A percentile compares a stretch with the other conserved stretches of the same genome.
phyloP scores from a whole-genome alignment of 2,888 invertebrate genomes.

The Aplocera efformata region DNA sequence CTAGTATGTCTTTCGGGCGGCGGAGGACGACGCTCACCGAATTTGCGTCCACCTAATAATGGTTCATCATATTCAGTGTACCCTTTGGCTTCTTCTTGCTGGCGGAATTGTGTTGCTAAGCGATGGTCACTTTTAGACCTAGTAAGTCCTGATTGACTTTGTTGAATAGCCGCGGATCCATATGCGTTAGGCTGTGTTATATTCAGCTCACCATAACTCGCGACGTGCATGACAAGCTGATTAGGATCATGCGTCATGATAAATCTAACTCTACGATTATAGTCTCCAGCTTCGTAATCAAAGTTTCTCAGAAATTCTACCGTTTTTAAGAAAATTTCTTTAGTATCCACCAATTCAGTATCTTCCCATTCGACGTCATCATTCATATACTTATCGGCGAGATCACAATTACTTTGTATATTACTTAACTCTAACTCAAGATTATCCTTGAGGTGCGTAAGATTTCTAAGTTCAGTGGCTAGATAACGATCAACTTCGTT shows the following conservation, averaged over 20 bases:
- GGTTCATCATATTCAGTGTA: constrained; percentile 85
- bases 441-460: constrained; percentile 94
- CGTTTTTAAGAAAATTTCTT: constrained; percentile 97
- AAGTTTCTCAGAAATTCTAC: constrained; percentile 97
- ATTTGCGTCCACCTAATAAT: constrained; percentile 86
- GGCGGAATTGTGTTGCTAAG: constrained; percentile 92
- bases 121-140: constrained; percentile 96
- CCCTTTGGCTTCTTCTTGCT: constrained; percentile 87
- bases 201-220: constrained; percentile 94
- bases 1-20: constrained; percentile 75
- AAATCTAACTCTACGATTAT: constrained; percentile 91
- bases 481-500: constrained; percentile 96
- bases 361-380: constrained; percentile 95
- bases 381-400: constrained; percentile 96
- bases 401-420: constrained; percentile 97
- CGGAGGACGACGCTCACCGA: constrained; percentile 85
- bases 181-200: constrained; percentile 84
- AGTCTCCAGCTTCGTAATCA: constrained; percentile 95
- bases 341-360: constrained; percentile 95
- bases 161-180: constrained; percentile 73
- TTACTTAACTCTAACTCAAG: constrained; percentile 96
- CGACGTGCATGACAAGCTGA: constrained; percentile 92
- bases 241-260: constrained; percentile 95
- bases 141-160: constrained; percentile 86
- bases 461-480: constrained; percentile 91